These are phyloP conservation scores for Heliconius congener DNA, from an alignment of 1,140 invertebrate species.

Conservation along the genomic window DNA sequence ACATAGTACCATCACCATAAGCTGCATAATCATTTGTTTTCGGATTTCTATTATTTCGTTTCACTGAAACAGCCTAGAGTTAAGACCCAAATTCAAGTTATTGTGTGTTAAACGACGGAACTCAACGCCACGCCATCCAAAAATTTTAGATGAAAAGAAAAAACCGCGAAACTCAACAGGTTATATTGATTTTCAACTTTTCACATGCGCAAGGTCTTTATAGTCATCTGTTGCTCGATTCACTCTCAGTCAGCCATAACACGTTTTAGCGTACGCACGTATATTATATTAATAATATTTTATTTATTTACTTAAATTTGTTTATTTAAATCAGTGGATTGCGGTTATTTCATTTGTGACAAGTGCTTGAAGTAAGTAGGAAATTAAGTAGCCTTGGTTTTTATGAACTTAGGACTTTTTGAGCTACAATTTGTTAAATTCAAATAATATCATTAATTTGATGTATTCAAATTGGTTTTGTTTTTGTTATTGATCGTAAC, in stretches of 20 bases:
- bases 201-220: constrained; percentile 62
- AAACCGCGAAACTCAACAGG: constrained; percentile 47
- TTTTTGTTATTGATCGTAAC: background rate
- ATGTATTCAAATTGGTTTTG: too few relatives aligned
- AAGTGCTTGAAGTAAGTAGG: background rate
- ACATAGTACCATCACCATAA: too few relatives aligned
- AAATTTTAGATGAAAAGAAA: constrained; percentile 25
- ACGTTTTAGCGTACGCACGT: constrained; percentile 48
- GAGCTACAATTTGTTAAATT: background rate
- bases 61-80: too few relatives aligned
- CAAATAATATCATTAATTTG: background rate
- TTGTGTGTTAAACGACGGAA: background rate
- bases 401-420: background rate
- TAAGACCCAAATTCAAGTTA: background rate
- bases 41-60: too few relatives aligned
- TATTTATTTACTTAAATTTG: constrained; percentile 1
- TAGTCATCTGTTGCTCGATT: constrained; percentile 64
- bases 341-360: constrained; percentile 24
- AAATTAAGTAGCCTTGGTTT: background rate
- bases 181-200: constrained; percentile 65
- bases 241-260: constrained; percentile 68
- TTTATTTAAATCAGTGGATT: constrained; percentile 22
- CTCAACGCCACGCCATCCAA: background rate
- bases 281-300: constrained; percentile 30
- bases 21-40: too few relatives aligned